Base-by-base conservation (phyloP, 2,797 vertebrate species). In the Hoplostethus atlanticus region DNA sequence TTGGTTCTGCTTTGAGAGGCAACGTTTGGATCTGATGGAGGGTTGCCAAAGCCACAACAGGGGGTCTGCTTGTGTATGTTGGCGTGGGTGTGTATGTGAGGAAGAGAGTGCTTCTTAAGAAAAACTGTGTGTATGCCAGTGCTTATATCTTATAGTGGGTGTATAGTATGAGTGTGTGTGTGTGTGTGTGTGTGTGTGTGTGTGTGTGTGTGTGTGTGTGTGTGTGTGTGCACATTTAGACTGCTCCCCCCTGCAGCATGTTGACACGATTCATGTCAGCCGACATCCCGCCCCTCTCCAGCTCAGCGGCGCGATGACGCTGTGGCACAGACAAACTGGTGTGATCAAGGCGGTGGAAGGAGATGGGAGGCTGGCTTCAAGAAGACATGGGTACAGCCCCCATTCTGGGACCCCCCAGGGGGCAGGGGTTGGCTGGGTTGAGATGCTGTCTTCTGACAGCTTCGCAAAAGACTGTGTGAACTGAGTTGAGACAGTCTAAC, bases 1-100 rank as follows among this genome's bases (percentile, higher is more conserved):
- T 90, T 84, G 90, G 90, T 91, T 91, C 89, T 87, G 90, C 90
- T 91, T 89, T 88, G 80, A 91, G 87, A 87, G 84, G 87, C 90
- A 90, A 80, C 80, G 79, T 91, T 89, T 89, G 90, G 90, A 93
- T 93, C 89, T 93, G 88, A 91, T 77, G 87, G 82, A 87, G 88
- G 85, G 90, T 81, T 91, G 91, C 90, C 89, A 89, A 81, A 88
- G 81, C 40, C 90, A 90, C 92, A 60, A 83, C 87, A 17, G 93
- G 93, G 87, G 89, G 88, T 90, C 90, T 71, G 84, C 44, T 4
- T 55, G 76, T 74, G 62, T 61, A 64, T 38, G 76, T n/a, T 66
- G 10, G 68, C 8, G 53, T 21, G 28, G 30, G 70, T 6, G 68
- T 73, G 67, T 48, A 73, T 76, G 68, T 73, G 77, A 70, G 73